These are phyloP conservation scores for Caenorhabditis sulstoni DNA, from an alignment of 2,888 invertebrate genomes.

Conservation along the genomic window DNA sequence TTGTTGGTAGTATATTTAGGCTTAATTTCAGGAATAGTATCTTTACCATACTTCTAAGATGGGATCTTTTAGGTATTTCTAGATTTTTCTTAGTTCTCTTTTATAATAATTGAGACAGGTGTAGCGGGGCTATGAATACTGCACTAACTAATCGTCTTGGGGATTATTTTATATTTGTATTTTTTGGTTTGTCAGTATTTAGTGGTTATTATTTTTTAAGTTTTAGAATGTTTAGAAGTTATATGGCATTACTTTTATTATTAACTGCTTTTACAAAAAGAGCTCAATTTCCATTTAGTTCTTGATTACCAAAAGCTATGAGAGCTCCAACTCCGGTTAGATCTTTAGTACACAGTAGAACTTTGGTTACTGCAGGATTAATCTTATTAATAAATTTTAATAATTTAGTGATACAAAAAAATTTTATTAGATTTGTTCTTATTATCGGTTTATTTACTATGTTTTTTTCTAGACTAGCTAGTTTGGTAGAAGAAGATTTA, in stretches of 20 bases:
- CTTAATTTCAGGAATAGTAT: constrained; percentile 70
- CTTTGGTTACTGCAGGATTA: constrained; percentile 87
- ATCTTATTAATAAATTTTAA: constrained; percentile 74
- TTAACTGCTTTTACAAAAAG: constrained; percentile 87
- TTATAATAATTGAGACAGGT: constrained; percentile 74
- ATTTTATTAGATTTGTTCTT: constrained; percentile 85
- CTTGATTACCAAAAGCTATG: constrained; percentile 87
- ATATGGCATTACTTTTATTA: constrained; percentile 81
- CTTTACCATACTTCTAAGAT: constrained; percentile 69
- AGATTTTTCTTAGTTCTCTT: constrained; percentile 69
- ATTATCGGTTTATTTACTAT: constrained; percentile 81
- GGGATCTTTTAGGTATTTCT: constrained; percentile 70
- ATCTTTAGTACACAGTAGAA: constrained; percentile 88
- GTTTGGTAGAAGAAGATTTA: constrained; percentile 69
- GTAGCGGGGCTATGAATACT: constrained; percentile 84
- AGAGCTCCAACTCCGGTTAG: constrained; percentile 88
- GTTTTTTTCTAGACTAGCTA: constrained; percentile 69
- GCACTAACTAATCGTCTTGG: constrained; percentile 87
- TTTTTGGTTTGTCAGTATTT: constrained; percentile 83
- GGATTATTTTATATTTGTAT: constrained; percentile 84
- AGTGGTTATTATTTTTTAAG: constrained; percentile 82
- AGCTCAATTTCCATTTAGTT: constrained; percentile 89
- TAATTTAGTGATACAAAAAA: constrained; percentile 84
- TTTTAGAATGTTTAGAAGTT: constrained; percentile 68
- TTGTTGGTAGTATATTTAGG: constrained; percentile 70